Evolutionary conservation across 2,113 vertebrate genomes (phyloP), one percentile per base, ranked within the genome.

Genomic region (Gymnocephalus cernua): DNA sequence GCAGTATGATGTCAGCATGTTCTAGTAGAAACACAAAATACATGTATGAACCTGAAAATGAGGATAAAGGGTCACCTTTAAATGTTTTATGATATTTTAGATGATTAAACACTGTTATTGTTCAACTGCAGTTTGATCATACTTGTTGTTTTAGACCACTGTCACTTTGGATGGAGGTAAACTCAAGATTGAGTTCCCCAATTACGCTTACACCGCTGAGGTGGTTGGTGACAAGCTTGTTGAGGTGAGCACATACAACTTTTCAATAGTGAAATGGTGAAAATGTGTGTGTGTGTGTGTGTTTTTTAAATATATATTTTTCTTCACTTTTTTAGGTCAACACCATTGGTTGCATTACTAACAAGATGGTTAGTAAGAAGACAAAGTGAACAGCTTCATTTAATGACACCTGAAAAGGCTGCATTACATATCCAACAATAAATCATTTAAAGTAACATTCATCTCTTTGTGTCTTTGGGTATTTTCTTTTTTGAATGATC

Each of bases 111-210:
- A 12, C 12, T 23, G 19, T 38, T 32, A 23, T 69, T 23, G 29
- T 48, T 25, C 16, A 7, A 27, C 32, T 32, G 3, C 8, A 7
- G 23, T 68, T 51, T 62, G 47, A 51, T 53, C 45, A 44, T 13
- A 4, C 14, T 19, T 59, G 57, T 44, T 41, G 21, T 29, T 47
- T 27, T 25, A 53, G 56, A 77, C 64, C 45, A 51, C 29, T 53
- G 68, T 73, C 62, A 73, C 35, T 47, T 32, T 47, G 25, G 53
- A 78, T 2, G 53, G 35, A 9, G 45, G 51, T 32, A 59, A 78
- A 78, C 32, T 78, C 53, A 66, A 45, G 51, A 72, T 66, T 25
- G 14, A 66, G 44, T 72, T 53, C 38, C 68, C 25, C 21, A 83
- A 61, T 21, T 48, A 61, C 41, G 3, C 50, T 48, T 41, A 79